Base-by-base conservation (phyloP, 2,113 vertebrate species). In the Xerus inauris region DNA sequence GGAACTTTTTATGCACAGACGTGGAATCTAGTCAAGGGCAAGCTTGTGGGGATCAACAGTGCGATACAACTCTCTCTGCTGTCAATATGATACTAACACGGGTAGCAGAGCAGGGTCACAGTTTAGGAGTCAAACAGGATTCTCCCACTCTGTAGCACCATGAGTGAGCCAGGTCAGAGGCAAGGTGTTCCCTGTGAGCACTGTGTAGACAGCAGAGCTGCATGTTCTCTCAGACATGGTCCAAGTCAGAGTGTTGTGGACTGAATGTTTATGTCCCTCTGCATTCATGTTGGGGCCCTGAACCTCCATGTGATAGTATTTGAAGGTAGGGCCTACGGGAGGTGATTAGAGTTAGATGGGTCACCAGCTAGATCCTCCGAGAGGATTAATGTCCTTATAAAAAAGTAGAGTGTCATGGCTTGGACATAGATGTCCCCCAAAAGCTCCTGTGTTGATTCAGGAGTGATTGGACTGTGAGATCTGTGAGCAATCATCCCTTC, bases 281-380 rank as follows among this genome's bases (percentile, higher is more conserved):
- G 28, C 57, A 35, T 47, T 40, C 30, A 12, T 57, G 40, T 12
- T 26, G 45, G 65, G 57, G 0, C 3, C 22, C n/a, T 38, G 26
- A 28, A 16, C 28, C 38, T 13, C 26, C 32, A 3, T 13, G 4
- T 8, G 38, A 24, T 67, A 6, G 2, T 2, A 24, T 91, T 49
- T 64, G 17, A 7, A 94, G 13, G 47, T 7, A 40, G 30, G 5
- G 5, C 7, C 20, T 62, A 22, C 8, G 47, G 67, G 69, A 54
- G 11, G 10, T 62, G 26, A 40, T 7, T 38, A 10, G 35, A 24
- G 42, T 42, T 17, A 80, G 32, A n/a, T 38, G 30, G 40, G 47
- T 54, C 40, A 24, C 17, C 26, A 5, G 9, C 14, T 35, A 19
- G 9, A 1, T 2, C 0, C 32, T 19, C 3, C 3, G n/a, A 14